phyloP scores from a whole-genome alignment of 37 sponge, comb jelly and placozoan genomes.

The Chondrilla cf. caribensis region DNA sequence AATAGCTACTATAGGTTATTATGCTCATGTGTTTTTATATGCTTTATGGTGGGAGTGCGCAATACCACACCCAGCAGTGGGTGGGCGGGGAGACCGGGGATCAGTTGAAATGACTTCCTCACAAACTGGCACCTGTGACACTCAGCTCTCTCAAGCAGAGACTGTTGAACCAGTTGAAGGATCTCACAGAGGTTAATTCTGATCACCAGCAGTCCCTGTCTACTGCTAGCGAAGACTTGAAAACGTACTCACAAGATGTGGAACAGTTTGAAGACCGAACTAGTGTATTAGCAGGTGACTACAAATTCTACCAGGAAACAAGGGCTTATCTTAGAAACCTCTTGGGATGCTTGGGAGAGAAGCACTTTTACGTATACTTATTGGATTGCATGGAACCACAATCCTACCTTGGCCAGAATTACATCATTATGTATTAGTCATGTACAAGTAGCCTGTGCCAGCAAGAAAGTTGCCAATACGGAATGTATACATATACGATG shows the following conservation, averaged over 20 bases:
- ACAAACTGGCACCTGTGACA: conserved; percentile 54
- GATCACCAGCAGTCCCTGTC: conserved; percentile 26
- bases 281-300: conserved; percentile 3
- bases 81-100: background rate
- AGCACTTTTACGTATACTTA: too few species aligned
- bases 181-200: conserved; percentile 31
- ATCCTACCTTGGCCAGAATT: too few species aligned
- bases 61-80: background rate
- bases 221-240: conserved; percentile 32
- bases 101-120: background rate
- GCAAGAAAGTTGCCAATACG: too few species aligned
- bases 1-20: too few species aligned
- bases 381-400: too few species aligned
- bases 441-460: too few species aligned
- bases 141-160: conserved; percentile 51
- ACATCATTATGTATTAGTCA: too few species aligned
- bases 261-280: conserved; percentile 23
- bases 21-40: too few species aligned
- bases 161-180: conserved; percentile 33
- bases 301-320: conserved; percentile 79
- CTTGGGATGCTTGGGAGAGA: conserved; percentile 9
- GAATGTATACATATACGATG: too few species aligned
- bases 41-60: background rate
- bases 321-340: conserved; percentile 62
- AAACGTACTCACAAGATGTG: conserved; percentile 13